Base-by-base conservation (phyloP, 2,797 vertebrate species). In the Sylvia borin region DNA sequence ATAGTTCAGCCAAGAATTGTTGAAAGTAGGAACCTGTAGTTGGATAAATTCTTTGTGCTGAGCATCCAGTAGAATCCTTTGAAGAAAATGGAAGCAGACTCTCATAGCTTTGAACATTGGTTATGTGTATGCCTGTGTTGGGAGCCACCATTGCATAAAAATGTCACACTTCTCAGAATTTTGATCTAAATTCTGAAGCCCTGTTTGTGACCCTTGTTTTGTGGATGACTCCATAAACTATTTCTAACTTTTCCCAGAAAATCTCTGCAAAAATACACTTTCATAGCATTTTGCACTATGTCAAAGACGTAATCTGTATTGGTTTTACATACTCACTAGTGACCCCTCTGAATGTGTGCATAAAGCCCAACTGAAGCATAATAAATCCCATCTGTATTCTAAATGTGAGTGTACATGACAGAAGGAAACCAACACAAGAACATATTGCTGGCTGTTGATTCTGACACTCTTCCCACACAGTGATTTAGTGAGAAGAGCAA, bases 371-470 rank as follows among this genome's bases (percentile, higher is more conserved):
- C 5, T 17, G 70, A 80, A 74, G 58, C 64, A 64, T 71, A 62
- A 70, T 31, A 81, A 86, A 93, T 18, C 34, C 40, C 34, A 7
- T 80, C 65, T 68, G 45, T 70, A 36, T 78, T 72, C 83, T 61
- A 71, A 54, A 64, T 61, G 43, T 47, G 58, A 86, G 42, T 20
- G 32, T 42, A 31, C 5, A 4, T 2, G 48, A 80, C 76, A 86
- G 88, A 86, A 88, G 76, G 73, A 90, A 90, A 54, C 61, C 73
- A 68, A 36, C 57, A 75, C 66, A 81, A 19, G 71, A 72, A 50
- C 66, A 74, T 85, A 80, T 66, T 95, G 79, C 73, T 95, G 83
- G 57, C 70, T 92, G 85, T 93, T 96, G 92, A 42, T 93, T 85
- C 95, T 93, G 61, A 78, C 76, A 7, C 42, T 71, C 79, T 66